A percentile compares a stretch with the other conserved stretches of the same genome.
phyloP scores from a whole-genome alignment of 2,797 vertebrate species.

The Chelidonichthys spinosus region DNA sequence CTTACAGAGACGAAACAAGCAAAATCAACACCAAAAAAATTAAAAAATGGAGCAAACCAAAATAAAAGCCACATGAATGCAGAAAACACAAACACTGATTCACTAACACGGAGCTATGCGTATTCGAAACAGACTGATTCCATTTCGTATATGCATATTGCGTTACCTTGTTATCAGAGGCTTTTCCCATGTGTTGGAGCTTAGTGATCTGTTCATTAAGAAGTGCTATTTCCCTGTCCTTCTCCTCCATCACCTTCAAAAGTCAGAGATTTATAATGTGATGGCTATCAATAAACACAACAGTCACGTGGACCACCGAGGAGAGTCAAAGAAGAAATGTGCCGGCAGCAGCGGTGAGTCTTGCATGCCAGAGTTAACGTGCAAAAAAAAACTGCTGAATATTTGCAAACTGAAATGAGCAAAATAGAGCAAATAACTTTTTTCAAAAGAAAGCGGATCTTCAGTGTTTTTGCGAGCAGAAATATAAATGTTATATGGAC shows the following conservation, averaged over 20 bases:
- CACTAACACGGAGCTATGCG: conserved; percentile 69
- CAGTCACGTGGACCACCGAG: conserved; percentile 13
- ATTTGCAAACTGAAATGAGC: conserved; percentile 16
- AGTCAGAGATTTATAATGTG: conserved; percentile 86
- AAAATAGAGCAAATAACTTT: background rate
- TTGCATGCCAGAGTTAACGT: conserved; percentile 8
- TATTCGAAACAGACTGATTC: conserved; percentile 66
- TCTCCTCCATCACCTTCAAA: conserved; percentile 91
- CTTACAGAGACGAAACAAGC: conserved; percentile 67
- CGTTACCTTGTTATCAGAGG: conserved; percentile 91
- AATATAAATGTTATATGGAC: background rate
- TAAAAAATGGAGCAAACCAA: conserved; percentile 46
- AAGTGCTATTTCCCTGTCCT: conserved; percentile 90
- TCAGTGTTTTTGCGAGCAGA: background rate
- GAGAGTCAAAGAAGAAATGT: conserved; percentile 20
- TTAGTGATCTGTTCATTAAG: conserved; percentile 92
- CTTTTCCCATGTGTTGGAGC: conserved; percentile 87
- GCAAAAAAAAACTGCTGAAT: conserved; percentile 2
- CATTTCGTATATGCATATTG: conserved; percentile 68
- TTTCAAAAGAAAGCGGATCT: background rate
- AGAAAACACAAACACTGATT: conserved; percentile 67
- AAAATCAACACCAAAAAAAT: conserved; percentile 43
- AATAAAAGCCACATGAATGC: conserved; percentile 45
- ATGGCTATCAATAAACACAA: conserved; percentile 77
- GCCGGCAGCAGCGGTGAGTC: background rate